Evolutionary conservation across 2,888 invertebrate genomes (phyloP).

Genomic region (Mimas tiliae): DNA sequence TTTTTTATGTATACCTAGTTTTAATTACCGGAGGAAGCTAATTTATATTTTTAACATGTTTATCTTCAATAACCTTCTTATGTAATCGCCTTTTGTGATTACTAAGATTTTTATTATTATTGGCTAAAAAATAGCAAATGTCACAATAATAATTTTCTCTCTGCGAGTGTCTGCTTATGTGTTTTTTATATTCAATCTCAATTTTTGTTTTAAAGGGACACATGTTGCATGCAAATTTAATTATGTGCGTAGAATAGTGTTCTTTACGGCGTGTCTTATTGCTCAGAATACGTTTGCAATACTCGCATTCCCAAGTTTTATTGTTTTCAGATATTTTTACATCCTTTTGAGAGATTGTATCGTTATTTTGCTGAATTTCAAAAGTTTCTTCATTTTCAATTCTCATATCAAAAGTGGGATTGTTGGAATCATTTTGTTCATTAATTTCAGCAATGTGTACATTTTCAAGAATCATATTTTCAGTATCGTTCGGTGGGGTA

Average conservation of each 20-base stretch:
- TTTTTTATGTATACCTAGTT: too few species aligned
- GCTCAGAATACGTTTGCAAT: background rate
- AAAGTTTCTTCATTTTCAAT: too few species aligned
- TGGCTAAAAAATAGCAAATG: slow-evolving; percentile 29
- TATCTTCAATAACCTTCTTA: slow-evolving; percentile 1
- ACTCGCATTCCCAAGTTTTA: slow-evolving; percentile 1
- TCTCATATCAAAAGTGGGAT: too few species aligned
- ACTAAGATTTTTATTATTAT: slow-evolving; percentile 25
- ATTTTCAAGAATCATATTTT: too few species aligned
- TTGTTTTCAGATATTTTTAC: background rate
- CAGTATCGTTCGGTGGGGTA: too few species aligned
- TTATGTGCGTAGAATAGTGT: background rate
- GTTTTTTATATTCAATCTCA: background rate
- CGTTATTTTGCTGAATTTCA: background rate
- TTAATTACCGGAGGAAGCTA: too few species aligned
- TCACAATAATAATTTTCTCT: slow-evolving; percentile 24
- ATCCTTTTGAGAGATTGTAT: background rate
- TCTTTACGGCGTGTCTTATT: background rate
- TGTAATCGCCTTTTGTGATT: slow-evolving; percentile 28
- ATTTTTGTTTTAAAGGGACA: slow-evolving; percentile 10
- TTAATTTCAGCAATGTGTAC: background rate
- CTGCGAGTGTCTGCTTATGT: slow-evolving; percentile 34
- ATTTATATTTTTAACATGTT: too few species aligned
- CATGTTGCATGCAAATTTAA: background rate
- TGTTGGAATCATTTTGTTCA: background rate